Evolutionary conservation across 2,888 invertebrate species (phyloP).

Genomic region (Drosophila longiperda): DNA sequence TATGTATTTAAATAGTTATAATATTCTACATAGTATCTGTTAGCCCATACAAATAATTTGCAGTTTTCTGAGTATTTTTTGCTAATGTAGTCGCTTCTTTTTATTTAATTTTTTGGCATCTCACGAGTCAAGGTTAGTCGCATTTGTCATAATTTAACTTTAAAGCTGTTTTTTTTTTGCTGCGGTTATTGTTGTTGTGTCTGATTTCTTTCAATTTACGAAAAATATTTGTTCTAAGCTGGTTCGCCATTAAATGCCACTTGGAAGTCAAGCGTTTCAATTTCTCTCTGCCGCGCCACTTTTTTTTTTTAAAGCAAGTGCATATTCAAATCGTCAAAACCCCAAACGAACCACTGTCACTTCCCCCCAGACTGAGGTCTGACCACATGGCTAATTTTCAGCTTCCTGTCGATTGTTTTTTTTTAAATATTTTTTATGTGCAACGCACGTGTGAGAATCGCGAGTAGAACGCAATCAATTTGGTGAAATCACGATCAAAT

Average conservation of each 20-base stretch:
- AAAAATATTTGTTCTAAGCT: conserved; percentile 68
- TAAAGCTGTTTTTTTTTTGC: conserved; percentile 23
- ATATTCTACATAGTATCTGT: conserved; percentile 29
- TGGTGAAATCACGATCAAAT: conserved; percentile 61
- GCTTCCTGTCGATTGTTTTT: conserved; percentile 54
- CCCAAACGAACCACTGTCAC: not conserved
- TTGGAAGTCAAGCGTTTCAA: conserved; percentile 42
- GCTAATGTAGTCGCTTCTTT: conserved; percentile 33
- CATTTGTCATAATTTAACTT: conserved; percentile 77
- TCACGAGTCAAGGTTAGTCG: conserved; percentile 67
- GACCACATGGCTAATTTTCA: conserved; percentile 53
- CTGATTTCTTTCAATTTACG: conserved; percentile 76
- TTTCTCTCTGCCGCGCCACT: not conserved
- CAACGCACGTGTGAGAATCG: conserved; percentile 35
- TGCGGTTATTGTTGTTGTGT: conserved; percentile 38
- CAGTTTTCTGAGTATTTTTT: not conserved
- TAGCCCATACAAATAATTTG: not conserved
- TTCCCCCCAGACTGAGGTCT: conserved; percentile 1
- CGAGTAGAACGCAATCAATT: conserved; percentile 37
- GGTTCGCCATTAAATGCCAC: conserved; percentile 66
- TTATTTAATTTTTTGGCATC: conserved; percentile 31
- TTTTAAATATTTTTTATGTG: not conserved
- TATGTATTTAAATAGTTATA: not conserved
- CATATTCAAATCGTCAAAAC: conserved; percentile 26
- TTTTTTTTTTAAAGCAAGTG: not conserved